phyloP scores from a whole-genome alignment of 2,113 vertebrate genomes.

The Cheilinus undulatus region DNA sequence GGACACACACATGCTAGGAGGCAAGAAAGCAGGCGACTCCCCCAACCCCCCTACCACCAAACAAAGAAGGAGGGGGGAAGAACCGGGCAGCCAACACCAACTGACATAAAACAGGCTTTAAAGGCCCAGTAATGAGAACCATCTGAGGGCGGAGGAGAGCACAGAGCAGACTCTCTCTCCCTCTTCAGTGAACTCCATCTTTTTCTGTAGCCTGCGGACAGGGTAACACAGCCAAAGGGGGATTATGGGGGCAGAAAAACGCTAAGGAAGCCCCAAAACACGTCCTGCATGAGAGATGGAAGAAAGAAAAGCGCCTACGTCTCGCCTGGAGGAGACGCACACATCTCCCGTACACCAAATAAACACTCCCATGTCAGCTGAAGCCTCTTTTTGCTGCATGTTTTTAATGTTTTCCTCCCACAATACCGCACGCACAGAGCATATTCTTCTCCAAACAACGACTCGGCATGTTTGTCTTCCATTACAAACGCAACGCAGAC shows the following conservation, averaged over 20 bases:
- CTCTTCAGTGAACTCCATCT: slow-evolving; percentile 49
- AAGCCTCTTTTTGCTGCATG: slow-evolving; percentile 2
- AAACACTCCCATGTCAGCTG: slow-evolving; percentile 57
- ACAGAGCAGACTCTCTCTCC: slow-evolving; percentile 38
- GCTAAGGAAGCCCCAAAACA: slow-evolving; percentile 68
- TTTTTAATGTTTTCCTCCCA: slow-evolving; percentile 6
- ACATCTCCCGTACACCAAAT: slow-evolving; percentile 56
- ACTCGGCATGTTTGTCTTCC: slow-evolving; percentile 63
- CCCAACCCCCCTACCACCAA: slow-evolving; percentile 66
- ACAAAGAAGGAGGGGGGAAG: slow-evolving; percentile 62
- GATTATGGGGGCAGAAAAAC: slow-evolving; percentile 65
- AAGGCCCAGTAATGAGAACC: slow-evolving; percentile 86
- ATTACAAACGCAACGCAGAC: slow-evolving; percentile 67
- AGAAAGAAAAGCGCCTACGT: slow-evolving; percentile 65
- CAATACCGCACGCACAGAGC: slow-evolving; percentile 49
- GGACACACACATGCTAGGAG: slow-evolving; percentile 30
- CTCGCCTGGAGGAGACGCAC: slow-evolving; percentile 32
- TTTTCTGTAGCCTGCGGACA: slow-evolving; percentile 60
- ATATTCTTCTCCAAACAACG: slow-evolving; percentile 67
- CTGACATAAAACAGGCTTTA: slow-evolving; percentile 85
- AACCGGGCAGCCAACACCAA: slow-evolving; percentile 80
- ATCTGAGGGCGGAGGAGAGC: slow-evolving; percentile 77
- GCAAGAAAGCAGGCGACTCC: slow-evolving; percentile 52
- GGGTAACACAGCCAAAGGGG: slow-evolving; percentile 55
- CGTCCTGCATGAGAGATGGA: slow-evolving; percentile 59